These are phyloP conservation scores for Lasioglossum vierecki DNA, from an alignment of 2,888 invertebrate species.

Conservation along the genomic window DNA sequence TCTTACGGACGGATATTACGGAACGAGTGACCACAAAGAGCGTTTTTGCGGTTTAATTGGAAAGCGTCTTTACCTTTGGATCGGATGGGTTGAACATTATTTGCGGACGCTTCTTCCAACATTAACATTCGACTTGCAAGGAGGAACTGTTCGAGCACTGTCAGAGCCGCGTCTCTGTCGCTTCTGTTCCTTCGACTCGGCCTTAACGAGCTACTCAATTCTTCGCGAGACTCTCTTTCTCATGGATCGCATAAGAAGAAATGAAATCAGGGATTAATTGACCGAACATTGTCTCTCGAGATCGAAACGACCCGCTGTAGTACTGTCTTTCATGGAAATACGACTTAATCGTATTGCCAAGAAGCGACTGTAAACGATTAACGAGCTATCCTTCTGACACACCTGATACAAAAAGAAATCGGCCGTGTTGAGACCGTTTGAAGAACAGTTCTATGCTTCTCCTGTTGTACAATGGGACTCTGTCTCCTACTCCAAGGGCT, in stretches of 20 bases:
- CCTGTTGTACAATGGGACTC: not conserved
- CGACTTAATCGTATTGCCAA: not conserved
- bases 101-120: not conserved
- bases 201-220: constrained; percentile 5
- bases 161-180: not conserved
- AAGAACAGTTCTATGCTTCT: not conserved
- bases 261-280: not conserved
- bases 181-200: not conserved
- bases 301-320: not conserved
- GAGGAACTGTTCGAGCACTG: not conserved
- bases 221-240: not conserved
- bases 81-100: not conserved
- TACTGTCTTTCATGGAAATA: constrained; percentile 3
- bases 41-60: not conserved
- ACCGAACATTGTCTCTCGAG: not conserved
- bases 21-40: not conserved
- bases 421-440: not conserved
- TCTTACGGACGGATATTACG: not conserved
- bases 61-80: not conserved
- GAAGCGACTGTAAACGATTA: not conserved
- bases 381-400: not conserved
- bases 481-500: not conserved
- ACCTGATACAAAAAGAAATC: not conserved
- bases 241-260: not conserved
- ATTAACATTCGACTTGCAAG: constrained; percentile 5